phyloP scores from a whole-genome alignment of 2,113 vertebrate species.

The Megaceryle maxima region DNA sequence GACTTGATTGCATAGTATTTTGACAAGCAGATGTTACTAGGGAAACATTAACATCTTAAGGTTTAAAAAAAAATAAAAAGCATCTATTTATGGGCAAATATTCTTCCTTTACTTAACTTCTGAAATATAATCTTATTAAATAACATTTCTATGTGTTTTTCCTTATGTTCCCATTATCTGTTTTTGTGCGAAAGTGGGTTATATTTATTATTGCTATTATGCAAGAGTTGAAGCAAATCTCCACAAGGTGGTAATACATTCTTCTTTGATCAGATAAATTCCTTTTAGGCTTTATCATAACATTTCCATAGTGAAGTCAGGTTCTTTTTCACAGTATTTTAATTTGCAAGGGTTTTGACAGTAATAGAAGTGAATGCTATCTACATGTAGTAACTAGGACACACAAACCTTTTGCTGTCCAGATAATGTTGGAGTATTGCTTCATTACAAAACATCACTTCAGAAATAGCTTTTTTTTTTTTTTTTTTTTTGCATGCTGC shows the following conservation, averaged over 20 bases:
- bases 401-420: conserved; percentile 2
- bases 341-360: conserved; percentile 10
- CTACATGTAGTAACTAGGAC: neutral
- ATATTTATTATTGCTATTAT: conserved; percentile 60
- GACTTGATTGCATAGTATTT: conserved; percentile 7
- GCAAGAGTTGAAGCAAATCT: conserved; percentile 64
- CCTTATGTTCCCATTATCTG: conserved; percentile 41
- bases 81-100: neutral
- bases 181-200: conserved; percentile 4
- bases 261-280: conserved; percentile 69
- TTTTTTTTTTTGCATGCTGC: conserved; percentile 16
- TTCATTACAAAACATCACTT: conserved; percentile 37
- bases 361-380: neutral
- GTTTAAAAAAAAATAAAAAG: no score
- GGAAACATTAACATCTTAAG: neutral
- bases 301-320: conserved; percentile 33
- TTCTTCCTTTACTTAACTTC: neutral
- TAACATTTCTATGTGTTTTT: neutral
- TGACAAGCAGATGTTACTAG: conserved; percentile 29
- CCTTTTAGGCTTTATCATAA: conserved; percentile 56
- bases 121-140: neutral
- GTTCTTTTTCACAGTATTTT: conserved; percentile 18
- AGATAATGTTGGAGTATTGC: neutral
- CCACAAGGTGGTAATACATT: conserved; percentile 34
- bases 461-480: neutral